Percentiles rank a stretch among this genome's conserved stretches.
These are phyloP conservation scores for Lasaia peninsularis DNA, from an alignment of 1,140 invertebrate genomes.

Conservation along the genomic window DNA sequence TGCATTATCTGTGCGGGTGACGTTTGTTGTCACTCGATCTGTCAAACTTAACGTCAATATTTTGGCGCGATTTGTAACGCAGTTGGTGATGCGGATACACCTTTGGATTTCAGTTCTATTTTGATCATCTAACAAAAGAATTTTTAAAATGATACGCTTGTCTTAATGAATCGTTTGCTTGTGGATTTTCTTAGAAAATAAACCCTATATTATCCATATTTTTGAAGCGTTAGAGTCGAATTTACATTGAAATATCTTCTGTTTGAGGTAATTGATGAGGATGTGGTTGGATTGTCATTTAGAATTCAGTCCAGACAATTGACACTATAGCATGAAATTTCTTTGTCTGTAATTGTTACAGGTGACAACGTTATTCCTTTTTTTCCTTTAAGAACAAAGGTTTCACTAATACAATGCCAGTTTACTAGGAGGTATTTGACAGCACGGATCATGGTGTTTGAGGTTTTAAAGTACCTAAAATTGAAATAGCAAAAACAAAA, in stretches of 20 bases:
- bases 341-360: conserved; percentile 4
- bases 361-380: conserved; percentile 5
- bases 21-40: conserved; percentile 39
- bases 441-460: background rate
- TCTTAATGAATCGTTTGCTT: conserved; percentile 2
- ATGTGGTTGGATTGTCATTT: conserved; percentile 11
- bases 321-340: conserved; percentile 1
- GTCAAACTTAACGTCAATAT: conserved; percentile 68
- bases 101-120: background rate
- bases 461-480: no score
- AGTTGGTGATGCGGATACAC: conserved; percentile 31
- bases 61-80: conserved; percentile 68
- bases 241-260: background rate
- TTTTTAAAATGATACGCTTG: conserved; percentile 22
- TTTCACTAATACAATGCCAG: background rate
- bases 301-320: conserved; percentile 5
- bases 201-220: background rate
- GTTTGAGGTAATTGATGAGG: conserved; percentile 8
- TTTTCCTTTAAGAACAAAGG: background rate
- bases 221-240: conserved; percentile 4
- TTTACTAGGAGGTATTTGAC: background rate
- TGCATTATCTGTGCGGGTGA: conserved; percentile 61
- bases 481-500: no score
- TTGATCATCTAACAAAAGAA: conserved; percentile 2
- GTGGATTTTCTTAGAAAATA: conserved; percentile 9